Evolutionary conservation across 2,888 invertebrate genomes (phyloP), one percentile per base, ranked within the genome.

Genomic region (Drosophila mettleri): DNA sequence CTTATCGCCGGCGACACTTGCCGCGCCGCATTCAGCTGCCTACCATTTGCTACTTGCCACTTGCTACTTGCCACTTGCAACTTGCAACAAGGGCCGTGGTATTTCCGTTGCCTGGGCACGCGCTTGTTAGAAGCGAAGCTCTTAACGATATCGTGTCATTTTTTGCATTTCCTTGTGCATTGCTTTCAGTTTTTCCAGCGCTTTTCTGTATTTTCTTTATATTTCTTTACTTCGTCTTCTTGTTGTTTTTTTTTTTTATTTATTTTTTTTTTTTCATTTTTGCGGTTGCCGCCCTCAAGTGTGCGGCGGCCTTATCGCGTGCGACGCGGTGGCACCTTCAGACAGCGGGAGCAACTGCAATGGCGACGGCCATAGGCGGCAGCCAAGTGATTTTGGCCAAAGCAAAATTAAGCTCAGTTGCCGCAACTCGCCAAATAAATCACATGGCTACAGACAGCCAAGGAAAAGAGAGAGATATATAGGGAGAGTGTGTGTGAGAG

Each of bases 131-230:
- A 71, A 27, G 34, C 64, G 51, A 71, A 77, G 57, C 75, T 83
- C 88, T 81, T 85, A 88, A 83, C 85, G 87, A 78, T 89, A 87
- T 80, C 89, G 81, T 88, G 88, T 85, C 85, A 84, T 78, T 79
- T 77, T 85, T 87, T 87, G 84, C 88, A 84, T 87, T 85, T 87
- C 80, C 79, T 82, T 85, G 77, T 79, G 82, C 79, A 69, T 67
- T 71, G 78, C 86, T 83, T 84, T 76, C 82, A 71, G 73, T 66
- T 70, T 58, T 55, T 58, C 31, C 31, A 63, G 27, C 14, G 36
- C 49, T 54, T 55, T 58, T 63, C 45, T 60, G 24, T 22, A 45
- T 73, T 53, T 51, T 33, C 48, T 22, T 33, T 45, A 39, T 33
- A 39, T 57, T 12, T 34, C 20, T n/a, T n/a, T n/a, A n/a, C n/a